phyloP scores from a whole-genome alignment of 2,888 invertebrate species.

The Tillus elongatus region DNA sequence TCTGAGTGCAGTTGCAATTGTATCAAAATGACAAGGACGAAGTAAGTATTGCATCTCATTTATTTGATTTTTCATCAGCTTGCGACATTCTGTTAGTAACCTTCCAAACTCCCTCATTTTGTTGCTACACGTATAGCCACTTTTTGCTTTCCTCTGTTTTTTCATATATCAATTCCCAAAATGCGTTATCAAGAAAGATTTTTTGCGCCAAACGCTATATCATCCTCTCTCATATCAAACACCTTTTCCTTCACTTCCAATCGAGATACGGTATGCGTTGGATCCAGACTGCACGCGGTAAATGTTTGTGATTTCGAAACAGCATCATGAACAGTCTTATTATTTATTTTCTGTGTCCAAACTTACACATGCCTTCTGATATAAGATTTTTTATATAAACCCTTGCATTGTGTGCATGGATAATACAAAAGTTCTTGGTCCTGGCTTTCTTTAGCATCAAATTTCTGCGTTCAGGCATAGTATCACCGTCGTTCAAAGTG shows the following conservation, averaged over 20 bases:
- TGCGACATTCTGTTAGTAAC: constrained; percentile 14
- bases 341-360: constrained; percentile 12
- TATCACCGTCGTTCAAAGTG: constrained; percentile 4
- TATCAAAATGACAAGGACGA: constrained; percentile 14
- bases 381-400: constrained; percentile 17
- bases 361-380: constrained; percentile 16
- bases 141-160: neutral
- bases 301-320: constrained; percentile 2
- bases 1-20: constrained; percentile 15
- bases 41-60: constrained; percentile 1
- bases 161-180: constrained; percentile 1
- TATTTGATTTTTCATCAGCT: neutral
- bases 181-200: neutral
- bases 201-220: constrained; percentile 17
- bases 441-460: constrained; percentile 2
- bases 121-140: constrained; percentile 17
- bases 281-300: constrained; percentile 2
- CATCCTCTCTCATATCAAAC: constrained; percentile 22
- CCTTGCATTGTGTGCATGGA: constrained; percentile 21
- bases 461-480: constrained; percentile 1
- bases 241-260: constrained; percentile 3
- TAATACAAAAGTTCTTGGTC: constrained; percentile 12
- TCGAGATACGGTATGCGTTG: neutral
- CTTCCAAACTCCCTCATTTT: constrained; percentile 25
- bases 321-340: neutral